Evolutionary conservation across 2,113 vertebrate species (phyloP).

Genomic region (Coreoperca whiteheadi): DNA sequence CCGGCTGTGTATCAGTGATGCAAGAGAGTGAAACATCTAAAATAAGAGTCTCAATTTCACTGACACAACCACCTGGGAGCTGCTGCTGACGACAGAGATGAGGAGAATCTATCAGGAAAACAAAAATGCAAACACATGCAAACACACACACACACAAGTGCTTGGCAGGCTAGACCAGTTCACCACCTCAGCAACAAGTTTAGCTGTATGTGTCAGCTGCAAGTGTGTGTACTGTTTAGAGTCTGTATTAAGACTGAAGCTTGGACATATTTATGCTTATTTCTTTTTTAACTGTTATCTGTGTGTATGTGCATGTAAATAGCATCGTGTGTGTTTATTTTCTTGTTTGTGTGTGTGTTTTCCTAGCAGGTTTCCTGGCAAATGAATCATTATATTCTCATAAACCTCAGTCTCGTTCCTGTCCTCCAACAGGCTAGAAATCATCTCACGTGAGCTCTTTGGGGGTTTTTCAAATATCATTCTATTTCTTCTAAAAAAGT

Average conservation of each 20-base stretch:
- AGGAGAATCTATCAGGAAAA: background rate
- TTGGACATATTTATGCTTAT: background rate
- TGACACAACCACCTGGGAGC: constrained; percentile 40
- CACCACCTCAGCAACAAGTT: constrained; percentile 3
- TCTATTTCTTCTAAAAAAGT: background rate
- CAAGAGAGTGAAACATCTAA: constrained; percentile 37
- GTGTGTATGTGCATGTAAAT: constrained; percentile 3
- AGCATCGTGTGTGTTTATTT: background rate
- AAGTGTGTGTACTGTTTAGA: background rate
- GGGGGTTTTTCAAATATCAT: too few relatives aligned
- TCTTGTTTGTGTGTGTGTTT: constrained; percentile 1
- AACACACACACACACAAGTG: constrained; percentile 17
- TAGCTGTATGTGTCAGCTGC: background rate
- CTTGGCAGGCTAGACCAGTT: constrained; percentile 16
- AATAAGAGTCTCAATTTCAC: constrained; percentile 24
- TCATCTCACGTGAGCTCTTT: background rate
- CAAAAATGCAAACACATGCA: background rate
- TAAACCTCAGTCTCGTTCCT: constrained; percentile 7
- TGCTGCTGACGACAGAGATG: constrained; percentile 30
- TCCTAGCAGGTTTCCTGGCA: constrained; percentile 20
- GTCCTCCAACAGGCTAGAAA: constrained; percentile 18
- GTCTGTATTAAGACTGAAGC: background rate
- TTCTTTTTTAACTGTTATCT: background rate
- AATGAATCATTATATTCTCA: constrained; percentile 43
- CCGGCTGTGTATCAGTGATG: constrained; percentile 37